A percentile compares a stretch with the other conserved stretches of the same genome.
Evolutionary conservation across 2,888 invertebrate genomes (phyloP).

Genomic region (Drosophila histrio): DNA sequence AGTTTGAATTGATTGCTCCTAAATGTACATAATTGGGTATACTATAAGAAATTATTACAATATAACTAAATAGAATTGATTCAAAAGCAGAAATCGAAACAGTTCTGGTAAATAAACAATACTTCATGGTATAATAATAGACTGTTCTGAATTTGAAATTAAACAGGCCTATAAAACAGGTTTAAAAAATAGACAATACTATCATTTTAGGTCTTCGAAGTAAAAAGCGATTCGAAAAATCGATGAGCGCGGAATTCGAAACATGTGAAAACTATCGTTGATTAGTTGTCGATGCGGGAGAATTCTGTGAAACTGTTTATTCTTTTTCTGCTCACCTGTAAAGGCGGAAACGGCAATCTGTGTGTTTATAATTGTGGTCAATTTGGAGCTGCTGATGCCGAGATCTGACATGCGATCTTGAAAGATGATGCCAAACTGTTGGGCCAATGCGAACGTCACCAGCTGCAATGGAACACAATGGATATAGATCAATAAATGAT

Average conservation of each 20-base stretch:
- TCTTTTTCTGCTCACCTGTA: conserved; percentile 86
- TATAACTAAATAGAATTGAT: background rate
- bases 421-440: conserved; percentile 90
- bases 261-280: background rate
- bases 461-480: conserved; percentile 85
- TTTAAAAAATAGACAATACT: too few species aligned
- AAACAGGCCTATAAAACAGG: too few species aligned
- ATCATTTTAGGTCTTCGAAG: too few species aligned
- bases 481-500: background rate
- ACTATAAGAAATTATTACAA: background rate
- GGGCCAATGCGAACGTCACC: conserved; percentile 88
- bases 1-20: background rate
- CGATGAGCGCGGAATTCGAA: background rate
- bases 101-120: too few species aligned
- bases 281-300: background rate
- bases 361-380: conserved; percentile 89
- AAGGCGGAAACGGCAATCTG: conserved; percentile 89
- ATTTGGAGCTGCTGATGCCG: conserved; percentile 87
- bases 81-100: too few species aligned
- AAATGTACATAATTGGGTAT: too few species aligned
- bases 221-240: too few species aligned
- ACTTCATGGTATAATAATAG: too few species aligned
- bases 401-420: conserved; percentile 86
- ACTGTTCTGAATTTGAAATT: too few species aligned
- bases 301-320: background rate